Percentiles rank a stretch among this genome's conserved stretches.
Conservation (phyloP, 2,113 vertebrate genomes). For the Silurus asotus region DNA sequence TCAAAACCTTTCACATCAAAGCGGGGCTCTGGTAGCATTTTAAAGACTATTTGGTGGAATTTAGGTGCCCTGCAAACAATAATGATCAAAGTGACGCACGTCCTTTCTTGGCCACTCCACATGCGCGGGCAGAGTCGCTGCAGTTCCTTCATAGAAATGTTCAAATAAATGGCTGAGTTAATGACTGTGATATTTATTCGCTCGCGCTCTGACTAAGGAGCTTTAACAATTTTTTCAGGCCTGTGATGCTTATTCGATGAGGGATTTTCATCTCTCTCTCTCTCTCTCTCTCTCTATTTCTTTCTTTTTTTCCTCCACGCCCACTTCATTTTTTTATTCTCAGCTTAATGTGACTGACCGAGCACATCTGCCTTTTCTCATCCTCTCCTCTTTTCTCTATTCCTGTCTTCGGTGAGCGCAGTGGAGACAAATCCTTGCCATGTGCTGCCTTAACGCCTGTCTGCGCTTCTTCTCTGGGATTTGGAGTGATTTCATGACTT, state of each 20-base stretch:
- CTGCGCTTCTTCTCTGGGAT: constrained; percentile 32
- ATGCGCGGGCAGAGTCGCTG: constrained; percentile 33
- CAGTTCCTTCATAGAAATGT: constrained; percentile 27
- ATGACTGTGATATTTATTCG: constrained; percentile 35
- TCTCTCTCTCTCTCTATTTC: background rate
- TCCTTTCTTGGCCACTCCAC: constrained; percentile 45
- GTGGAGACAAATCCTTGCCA: constrained; percentile 35
- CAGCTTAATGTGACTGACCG: constrained; percentile 38
- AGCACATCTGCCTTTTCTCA: constrained; percentile 12
- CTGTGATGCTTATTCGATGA: constrained; percentile 6
- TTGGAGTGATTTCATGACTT: constrained; percentile 49
- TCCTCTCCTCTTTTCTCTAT: constrained; percentile 17
- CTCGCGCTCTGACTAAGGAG: constrained; percentile 38
- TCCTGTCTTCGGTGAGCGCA: constrained; percentile 5
- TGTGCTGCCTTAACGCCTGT: constrained; percentile 37
- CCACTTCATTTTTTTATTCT: background rate
- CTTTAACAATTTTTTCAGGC: constrained; percentile 49
- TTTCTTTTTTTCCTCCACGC: background rate
- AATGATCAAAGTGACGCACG: constrained; percentile 52
- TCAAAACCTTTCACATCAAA: constrained; percentile 57
- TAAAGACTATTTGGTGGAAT: constrained; percentile 51
- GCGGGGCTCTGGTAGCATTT: constrained; percentile 46
- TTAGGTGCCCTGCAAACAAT: constrained; percentile 53
- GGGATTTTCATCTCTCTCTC: constrained; percentile 7
- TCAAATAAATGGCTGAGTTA: constrained; percentile 46